A percentile compares a stretch with the other conserved stretches of the same genome.
These are phyloP conservation scores for Tretioscincus oriximinensis DNA, from an alignment of 2,113 vertebrate species.

Conservation along the genomic window DNA sequence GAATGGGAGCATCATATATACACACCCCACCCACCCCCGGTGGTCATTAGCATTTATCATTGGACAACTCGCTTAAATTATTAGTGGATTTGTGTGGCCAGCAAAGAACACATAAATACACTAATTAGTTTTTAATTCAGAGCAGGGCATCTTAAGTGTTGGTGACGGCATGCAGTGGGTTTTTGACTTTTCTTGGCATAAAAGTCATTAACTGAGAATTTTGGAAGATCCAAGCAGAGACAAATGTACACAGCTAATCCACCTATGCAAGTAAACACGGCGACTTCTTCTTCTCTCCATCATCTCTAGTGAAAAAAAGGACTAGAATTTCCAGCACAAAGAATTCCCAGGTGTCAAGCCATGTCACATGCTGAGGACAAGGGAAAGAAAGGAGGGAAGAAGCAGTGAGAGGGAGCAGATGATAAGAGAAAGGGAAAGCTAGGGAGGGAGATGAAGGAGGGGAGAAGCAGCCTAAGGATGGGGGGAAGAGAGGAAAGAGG, in stretches of 20 bases:
- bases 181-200: slow-evolving; percentile 18
- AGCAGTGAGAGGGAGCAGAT: too few species aligned
- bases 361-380: too few species aligned
- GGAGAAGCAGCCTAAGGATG: too few species aligned
- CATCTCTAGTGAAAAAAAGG: background rate
- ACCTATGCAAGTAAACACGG: slow-evolving; percentile 41
- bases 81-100: slow-evolving; percentile 46
- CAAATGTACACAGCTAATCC: slow-evolving; percentile 57
- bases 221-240: slow-evolving; percentile 16
- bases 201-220: background rate
- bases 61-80: slow-evolving; percentile 70
- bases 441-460: too few species aligned
- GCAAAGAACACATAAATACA: slow-evolving; percentile 51
- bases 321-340: background rate
- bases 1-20: slow-evolving; percentile 51
- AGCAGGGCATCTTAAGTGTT: background rate
- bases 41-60: slow-evolving; percentile 67
- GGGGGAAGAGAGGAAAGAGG: too few species aligned
- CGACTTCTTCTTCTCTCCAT: slow-evolving; percentile 46
- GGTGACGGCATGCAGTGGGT: slow-evolving; percentile 14
- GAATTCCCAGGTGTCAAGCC: too few species aligned
- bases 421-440: too few species aligned
- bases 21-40: slow-evolving; percentile 46
- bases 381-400: too few species aligned
- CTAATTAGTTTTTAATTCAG: slow-evolving; percentile 38